These are phyloP conservation scores for Rachycentron canadum DNA, from an alignment of 2,797 vertebrate genomes.

Conservation along the genomic window DNA sequence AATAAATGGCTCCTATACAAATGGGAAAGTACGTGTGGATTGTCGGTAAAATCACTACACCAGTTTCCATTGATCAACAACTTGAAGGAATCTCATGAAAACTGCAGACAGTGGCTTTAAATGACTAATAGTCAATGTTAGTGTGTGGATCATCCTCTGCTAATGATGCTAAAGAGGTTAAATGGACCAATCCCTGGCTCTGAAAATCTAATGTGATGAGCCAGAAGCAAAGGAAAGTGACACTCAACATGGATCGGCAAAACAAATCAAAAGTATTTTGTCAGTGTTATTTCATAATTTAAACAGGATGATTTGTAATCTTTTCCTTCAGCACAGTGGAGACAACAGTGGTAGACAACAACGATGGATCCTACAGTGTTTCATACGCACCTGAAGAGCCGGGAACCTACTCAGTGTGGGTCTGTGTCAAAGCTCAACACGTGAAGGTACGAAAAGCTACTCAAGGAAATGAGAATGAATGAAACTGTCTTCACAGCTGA, in stretches of 20 bases:
- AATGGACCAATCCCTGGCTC: too few species aligned
- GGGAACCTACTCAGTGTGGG: constrained; percentile 87
- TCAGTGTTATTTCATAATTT: neutral
- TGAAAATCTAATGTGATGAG: neutral
- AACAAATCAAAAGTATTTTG: too few species aligned
- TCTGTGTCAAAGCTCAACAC: constrained; percentile 90
- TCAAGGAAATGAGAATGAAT: too few species aligned
- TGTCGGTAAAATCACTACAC: too few species aligned
- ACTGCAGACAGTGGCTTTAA: too few species aligned
- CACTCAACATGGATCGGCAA: too few species aligned
- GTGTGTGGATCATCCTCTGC: neutral
- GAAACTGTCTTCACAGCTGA: too few species aligned
- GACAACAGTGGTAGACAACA: constrained; percentile 86
- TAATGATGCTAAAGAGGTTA: neutral
- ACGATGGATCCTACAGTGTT: constrained; percentile 89
- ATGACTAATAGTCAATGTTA: too few species aligned
- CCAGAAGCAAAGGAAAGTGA: neutral
- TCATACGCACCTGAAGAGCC: constrained; percentile 87
- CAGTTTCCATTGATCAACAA: too few species aligned
- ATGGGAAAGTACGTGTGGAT: too few species aligned
- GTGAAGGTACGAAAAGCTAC: constrained; percentile 85
- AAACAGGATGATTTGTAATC: neutral
- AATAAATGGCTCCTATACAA: too few species aligned
- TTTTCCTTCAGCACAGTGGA: constrained; percentile 80
- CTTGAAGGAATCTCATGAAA: too few species aligned